Evolutionary conservation across 2,888 invertebrate species (phyloP).

Genomic region (Bembecia ichneumoniformis): DNA sequence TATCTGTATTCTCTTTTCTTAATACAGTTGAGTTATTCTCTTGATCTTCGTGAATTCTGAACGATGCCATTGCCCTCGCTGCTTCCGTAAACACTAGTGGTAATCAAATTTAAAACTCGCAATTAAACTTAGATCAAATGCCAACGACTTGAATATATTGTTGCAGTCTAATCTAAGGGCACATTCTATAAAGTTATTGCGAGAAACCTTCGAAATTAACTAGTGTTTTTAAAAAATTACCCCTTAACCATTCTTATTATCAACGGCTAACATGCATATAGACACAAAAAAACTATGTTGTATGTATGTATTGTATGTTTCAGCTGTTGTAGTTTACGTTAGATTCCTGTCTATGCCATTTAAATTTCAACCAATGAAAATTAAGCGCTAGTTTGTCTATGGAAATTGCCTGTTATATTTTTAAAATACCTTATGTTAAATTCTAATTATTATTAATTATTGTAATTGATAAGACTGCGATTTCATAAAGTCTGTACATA

Average conservation of each 20-base stretch:
- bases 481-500: too few species aligned
- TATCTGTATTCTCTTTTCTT: conserved; percentile 66
- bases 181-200: conserved; percentile 39
- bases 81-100: conserved; percentile 52
- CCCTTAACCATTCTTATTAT: conserved; percentile 41
- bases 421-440: too few species aligned
- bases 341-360: conserved; percentile 49
- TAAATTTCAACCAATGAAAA: conserved; percentile 47
- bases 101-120: conserved; percentile 28
- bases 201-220: conserved; percentile 34
- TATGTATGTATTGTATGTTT: conserved; percentile 24
- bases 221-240: conserved; percentile 38
- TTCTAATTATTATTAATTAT: too few species aligned
- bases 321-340: conserved; percentile 63
- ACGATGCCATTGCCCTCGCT: conserved; percentile 76
- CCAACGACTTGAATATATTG: conserved; percentile 32
- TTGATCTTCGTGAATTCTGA: conserved; percentile 83
- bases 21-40: conserved; percentile 76
- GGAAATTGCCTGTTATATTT: background rate
- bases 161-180: conserved; percentile 20
- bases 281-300: too few species aligned
- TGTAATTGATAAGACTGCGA: too few species aligned
- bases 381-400: background rate
- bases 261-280: conserved; percentile 65
- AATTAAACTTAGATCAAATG: conserved; percentile 20